Evolutionary conservation across 2,113 vertebrate genomes (phyloP).

Genomic region (Ploceus nigricollis): DNA sequence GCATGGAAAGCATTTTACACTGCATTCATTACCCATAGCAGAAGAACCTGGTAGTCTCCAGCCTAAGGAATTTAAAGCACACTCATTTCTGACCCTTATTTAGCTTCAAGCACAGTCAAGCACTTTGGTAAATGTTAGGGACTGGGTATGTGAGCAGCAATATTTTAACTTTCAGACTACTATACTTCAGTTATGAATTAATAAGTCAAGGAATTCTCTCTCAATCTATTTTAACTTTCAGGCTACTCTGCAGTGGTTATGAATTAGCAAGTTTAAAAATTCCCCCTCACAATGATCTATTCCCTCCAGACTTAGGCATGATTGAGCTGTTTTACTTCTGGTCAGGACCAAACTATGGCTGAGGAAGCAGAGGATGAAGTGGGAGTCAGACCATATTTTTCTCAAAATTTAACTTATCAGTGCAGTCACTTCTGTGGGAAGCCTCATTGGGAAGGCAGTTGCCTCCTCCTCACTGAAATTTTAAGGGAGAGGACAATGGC

Average conservation of each 20-base stretch:
- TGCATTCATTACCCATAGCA: neutral
- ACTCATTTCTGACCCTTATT: slow-evolving; percentile 9
- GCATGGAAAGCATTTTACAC: neutral
- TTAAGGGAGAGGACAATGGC: neutral
- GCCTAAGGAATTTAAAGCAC: slow-evolving; percentile 7
- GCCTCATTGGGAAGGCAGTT: neutral
- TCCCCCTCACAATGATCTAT: neutral
- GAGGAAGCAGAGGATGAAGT: neutral
- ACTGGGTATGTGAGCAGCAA: neutral
- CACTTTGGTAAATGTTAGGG: slow-evolving; percentile 1
- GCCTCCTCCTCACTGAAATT: neutral
- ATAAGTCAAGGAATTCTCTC: neutral
- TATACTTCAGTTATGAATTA: neutral
- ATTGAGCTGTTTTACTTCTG: neutral
- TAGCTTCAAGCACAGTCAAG: slow-evolving; percentile 1
- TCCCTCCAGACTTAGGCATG: neutral
- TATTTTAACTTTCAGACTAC: neutral
- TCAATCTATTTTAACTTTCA: neutral
- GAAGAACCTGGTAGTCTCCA: neutral
- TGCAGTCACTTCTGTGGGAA: neutral
- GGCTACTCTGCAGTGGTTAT: neutral
- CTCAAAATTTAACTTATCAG: neutral
- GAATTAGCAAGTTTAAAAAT: neutral
- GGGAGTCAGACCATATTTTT: neutral
- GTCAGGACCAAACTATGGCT: neutral